Base-by-base conservation (phyloP, 2,888 invertebrate species). In the Sialis lutaria region DNA sequence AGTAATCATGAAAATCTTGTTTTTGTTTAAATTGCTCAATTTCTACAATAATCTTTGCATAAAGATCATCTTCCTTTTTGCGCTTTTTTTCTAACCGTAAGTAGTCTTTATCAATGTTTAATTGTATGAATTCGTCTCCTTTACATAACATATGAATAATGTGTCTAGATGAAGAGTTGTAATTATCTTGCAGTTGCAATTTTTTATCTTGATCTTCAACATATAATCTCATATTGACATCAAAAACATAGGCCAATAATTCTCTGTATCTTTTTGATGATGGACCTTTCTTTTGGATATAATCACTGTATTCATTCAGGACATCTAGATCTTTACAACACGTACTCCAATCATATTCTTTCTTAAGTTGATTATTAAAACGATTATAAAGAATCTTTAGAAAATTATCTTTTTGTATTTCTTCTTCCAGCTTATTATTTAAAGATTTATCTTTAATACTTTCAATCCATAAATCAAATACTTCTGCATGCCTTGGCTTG, bases 191-290 rank as follows among this genome's bases (percentile, higher is more conserved):
- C 41, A 50, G 8, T 30, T 6, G 35, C 5, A 50, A 48, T 49
- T 10, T 37, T 6, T 44, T 47, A 10, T 48, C 42, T 45, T 41
- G 39, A 41, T 44, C 35, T 46, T 40, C 40, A 45, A 34, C 8
- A 39, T 50, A 51, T 35, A 52, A 42, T 48, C 49, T 45, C 32
- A 54, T 49, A 42, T 49, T 49, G 3, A 50, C 43, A 35, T 48
- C 48, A 42, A 51, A 53, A 41, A 50, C 44, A 37, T 49, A 42
- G 6, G 51, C 52, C n/a, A 54, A 45, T 22, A 54, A 45, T 49
- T 49, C 51, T 39, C 52, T 37, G 34, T 52, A 52, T 42, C 50
- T 50, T n/a, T 43, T 35, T 22, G 52, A 48, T 7, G 46, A 48
- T 42, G 50, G 49, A 9, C 52, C 50, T 9, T 49, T 44, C 40